Evolutionary conservation across 2,888 invertebrate genomes (phyloP), one percentile per base, ranked within the genome.

Genomic region (Sabatieria punctata): DNA sequence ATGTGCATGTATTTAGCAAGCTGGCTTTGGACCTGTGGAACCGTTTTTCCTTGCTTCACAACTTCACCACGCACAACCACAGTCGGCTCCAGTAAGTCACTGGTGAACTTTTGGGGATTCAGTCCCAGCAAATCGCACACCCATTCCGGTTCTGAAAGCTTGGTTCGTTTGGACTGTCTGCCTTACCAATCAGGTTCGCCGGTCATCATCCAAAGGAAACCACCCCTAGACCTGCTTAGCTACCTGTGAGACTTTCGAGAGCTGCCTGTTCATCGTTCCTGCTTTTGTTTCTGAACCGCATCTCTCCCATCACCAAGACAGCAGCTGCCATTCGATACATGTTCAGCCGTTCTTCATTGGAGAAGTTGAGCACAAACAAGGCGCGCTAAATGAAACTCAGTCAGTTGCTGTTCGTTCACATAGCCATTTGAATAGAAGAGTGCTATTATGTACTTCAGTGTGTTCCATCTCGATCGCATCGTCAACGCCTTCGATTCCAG

Each of bases 51-150:
- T n/a, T n/a, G n/a, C n/a, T n/a, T n/a, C n/a, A n/a, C n/a, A 48
- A 60, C 60, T 49, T 70, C 70, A 36, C 60, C 68, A 30, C 71
- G 71, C 22, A 63, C 57, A 57, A 69, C 69, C 46, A 71, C 69
- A 53, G 66, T 69, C 23, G 71, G 71, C 52, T 69, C 68, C 33
- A 70, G 60, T 44, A 71, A 56, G 47, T 65, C 65, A 55, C 68
- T 68, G 42, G 70, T 55, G 4, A 62, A 52, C 33, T 52, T 48
- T 15, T 48, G 46, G 18, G 52, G 48, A 22, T 52, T 54, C 36
- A 62, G 46, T 45, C 55, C 53, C 13, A 60, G 45, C 21, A 59
- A 43, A 24, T 55, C 53, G 22, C 57, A 54, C 8, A 56, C 57
- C 25, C 47, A 51, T n/a, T 56, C 55, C 30, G 60, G 48, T 43